Evolutionary conservation across 2,113 vertebrate species (phyloP).

Genomic region (Zingel zingel): DNA sequence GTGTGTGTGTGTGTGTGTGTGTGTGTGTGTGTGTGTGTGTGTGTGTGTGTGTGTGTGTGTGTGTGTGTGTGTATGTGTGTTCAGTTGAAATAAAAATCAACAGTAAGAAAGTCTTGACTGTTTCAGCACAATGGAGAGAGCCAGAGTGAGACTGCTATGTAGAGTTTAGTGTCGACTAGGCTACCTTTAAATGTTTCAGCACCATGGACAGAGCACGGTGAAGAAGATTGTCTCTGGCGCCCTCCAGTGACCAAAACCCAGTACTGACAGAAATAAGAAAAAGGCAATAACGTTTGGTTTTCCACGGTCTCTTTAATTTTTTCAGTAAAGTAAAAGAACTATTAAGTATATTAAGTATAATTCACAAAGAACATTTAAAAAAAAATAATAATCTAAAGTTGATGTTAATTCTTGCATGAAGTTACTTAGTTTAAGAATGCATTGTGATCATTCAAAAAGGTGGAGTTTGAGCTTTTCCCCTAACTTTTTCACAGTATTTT

Average conservation of each 20-base stretch:
- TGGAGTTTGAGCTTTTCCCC: not conserved
- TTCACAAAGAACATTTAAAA: too few species aligned
- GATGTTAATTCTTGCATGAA: too few species aligned
- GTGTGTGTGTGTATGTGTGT: not conserved
- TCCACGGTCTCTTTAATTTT: not conserved
- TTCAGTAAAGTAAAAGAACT: not conserved
- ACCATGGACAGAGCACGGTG: conserved; percentile 56
- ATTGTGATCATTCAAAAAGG: not conserved
- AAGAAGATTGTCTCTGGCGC: not conserved
- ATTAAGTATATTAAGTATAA: too few species aligned
- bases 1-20: not conserved
- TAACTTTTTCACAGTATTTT: not conserved
- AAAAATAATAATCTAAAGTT: too few species aligned
- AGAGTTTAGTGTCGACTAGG: too few species aligned
- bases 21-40: too few species aligned
- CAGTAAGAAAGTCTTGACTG: not conserved
- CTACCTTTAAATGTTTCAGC: conserved; percentile 23
- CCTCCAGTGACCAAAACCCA: conserved; percentile 33
- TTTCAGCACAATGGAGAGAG: not conserved
- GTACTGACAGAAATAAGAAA: not conserved
- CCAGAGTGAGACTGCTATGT: not conserved
- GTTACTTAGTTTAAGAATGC: not conserved
- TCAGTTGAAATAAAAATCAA: not conserved
- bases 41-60: too few species aligned
- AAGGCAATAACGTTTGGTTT: not conserved